Evolutionary conservation across 2,888 invertebrate genomes (phyloP), one percentile per base, ranked within the genome.

Genomic region (Formica aserva): DNA sequence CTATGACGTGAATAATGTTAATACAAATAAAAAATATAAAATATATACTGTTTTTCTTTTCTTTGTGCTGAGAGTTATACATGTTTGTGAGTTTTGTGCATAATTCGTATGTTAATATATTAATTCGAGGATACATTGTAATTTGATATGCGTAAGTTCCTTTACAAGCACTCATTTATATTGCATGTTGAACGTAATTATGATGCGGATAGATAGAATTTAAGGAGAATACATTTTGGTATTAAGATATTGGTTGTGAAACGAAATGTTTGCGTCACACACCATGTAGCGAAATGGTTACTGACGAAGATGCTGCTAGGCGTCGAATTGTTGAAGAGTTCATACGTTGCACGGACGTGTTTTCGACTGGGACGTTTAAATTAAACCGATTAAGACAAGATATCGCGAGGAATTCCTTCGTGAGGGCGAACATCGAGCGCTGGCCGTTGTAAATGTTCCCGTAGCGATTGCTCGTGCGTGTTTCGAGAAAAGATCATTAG

Each of bases 361-460:
- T 84, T 60, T 84, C 84, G 83, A 83, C 67, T 69, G 18, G 45
- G 35, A 38, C 45, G 57, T 52, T 15, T 3, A 41, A 57, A 48
- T 48, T 41, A 22, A 66, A 66, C 55, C 18, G 29, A 67, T 65
- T 45, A 35, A 22, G 48, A 32, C 32, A 66, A 62, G 67, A 72
- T 35, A 26, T 66, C 60, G 60, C 48, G 71, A 82, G 78, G 72
- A 78, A 85, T 74, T 67, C 55, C 65, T 81, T 80, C 75, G 67
- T 55, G 82, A 67, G 69, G 55, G 67, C 65, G 75, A 32, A 82
- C 81, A 76, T 83, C 71, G 77, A 87, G 88, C 86, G 92, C 92
- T 91, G 92, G 91, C 89, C 91, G 91, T 92, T 77, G 84, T 82
- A 63, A 60, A 81, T 78, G 81, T 76, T 83, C 84, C 22, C 65